Evolutionary conservation across 1,140 invertebrate genomes (phyloP).

Genomic region (Dreissena rostriformis): DNA sequence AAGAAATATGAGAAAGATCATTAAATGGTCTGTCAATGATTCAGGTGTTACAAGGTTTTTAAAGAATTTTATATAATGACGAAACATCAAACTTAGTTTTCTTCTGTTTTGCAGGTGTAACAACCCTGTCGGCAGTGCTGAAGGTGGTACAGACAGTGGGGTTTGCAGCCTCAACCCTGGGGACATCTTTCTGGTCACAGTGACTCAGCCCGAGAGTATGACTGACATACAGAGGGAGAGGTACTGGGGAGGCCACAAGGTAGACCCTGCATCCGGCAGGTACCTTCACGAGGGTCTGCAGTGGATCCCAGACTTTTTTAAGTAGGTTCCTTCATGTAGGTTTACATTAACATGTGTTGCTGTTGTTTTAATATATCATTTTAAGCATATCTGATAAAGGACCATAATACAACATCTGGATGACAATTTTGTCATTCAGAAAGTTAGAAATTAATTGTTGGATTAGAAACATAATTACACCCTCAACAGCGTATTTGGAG

Average conservation of each 20-base stretch:
- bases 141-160: neutral
- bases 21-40: too few species aligned
- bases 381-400: too few species aligned
- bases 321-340: too few species aligned
- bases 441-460: neutral
- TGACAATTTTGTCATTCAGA: too few species aligned
- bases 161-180: neutral
- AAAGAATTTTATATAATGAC: neutral
- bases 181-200: neutral
- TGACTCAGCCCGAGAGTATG: neutral
- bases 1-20: too few species aligned
- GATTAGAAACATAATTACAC: too few species aligned
- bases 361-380: too few species aligned
- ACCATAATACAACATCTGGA: too few species aligned
- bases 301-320: neutral
- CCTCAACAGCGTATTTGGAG: too few species aligned
- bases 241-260: neutral
- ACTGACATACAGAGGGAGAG: neutral
- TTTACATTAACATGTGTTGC: too few species aligned
- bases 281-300: neutral
- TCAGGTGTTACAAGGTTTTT: neutral
- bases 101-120: neutral
- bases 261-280: neutral
- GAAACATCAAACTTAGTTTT: neutral
- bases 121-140: neutral